A percentile compares a stretch with the other conserved stretches of the same genome.
These are phyloP conservation scores for Pseudomyrmex dendroicus DNA, from an alignment of 1,140 invertebrate species.

Conservation along the genomic window DNA sequence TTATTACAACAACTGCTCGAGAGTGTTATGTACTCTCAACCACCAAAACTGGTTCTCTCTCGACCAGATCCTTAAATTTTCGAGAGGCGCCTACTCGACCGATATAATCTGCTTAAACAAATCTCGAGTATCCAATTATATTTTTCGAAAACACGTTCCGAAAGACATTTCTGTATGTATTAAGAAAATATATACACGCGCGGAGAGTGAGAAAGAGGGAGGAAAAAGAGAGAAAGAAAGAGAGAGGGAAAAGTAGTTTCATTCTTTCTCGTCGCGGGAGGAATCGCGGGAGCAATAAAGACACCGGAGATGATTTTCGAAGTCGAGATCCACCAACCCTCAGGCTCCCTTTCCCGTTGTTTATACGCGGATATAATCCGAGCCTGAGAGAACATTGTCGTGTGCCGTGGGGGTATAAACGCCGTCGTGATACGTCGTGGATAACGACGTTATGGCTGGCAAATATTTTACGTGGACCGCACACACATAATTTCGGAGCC, in stretches of 20 bases:
- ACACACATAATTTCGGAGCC: slow-evolving; percentile 43
- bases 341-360: background rate
- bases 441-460: slow-evolving; percentile 34
- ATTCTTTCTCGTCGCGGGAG: background rate
- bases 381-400: background rate
- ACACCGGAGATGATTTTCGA: background rate
- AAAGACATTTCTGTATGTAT: background rate
- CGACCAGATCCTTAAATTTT: no score
- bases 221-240: no score
- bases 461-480: slow-evolving; percentile 44
- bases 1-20: background rate
- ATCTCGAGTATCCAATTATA: background rate
- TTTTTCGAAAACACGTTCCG: background rate
- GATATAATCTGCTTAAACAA: no score
- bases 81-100: no score
- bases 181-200: background rate
- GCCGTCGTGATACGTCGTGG: slow-evolving; percentile 31
- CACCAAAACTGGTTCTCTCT: background rate
- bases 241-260: background rate
- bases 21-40: background rate
- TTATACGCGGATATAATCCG: slow-evolving; percentile 14
- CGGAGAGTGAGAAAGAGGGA: no score
- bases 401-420: slow-evolving; percentile 7
- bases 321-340: slow-evolving; percentile 28
- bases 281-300: background rate